A percentile compares a stretch with the other conserved stretches of the same genome.
Conservation (phyloP, 1,140 invertebrate genomes). For the Drosophila yakuba region DNA sequence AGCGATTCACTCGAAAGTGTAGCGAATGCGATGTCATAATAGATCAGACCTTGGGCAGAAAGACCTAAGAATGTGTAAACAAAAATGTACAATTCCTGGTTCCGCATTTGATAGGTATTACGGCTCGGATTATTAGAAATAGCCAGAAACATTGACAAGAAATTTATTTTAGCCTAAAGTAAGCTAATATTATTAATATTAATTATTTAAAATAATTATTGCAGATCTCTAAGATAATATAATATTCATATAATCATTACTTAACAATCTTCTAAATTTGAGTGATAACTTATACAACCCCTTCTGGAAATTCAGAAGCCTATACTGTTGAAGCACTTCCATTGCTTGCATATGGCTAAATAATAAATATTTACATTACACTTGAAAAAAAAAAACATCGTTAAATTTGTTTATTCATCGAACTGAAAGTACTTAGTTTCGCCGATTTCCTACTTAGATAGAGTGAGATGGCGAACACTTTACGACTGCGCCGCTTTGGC, state of each 20-base stretch:
- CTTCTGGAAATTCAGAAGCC: too few species aligned
- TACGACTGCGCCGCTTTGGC: conserved; percentile 35
- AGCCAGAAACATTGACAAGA: neutral
- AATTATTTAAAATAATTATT: neutral
- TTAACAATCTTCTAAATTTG: neutral
- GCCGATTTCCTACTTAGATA: conserved; percentile 67
- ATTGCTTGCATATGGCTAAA: conserved; percentile 10
- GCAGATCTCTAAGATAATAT: too few species aligned
- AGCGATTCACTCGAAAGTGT: conserved; percentile 36
- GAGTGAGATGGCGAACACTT: conserved; percentile 36
- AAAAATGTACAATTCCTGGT: conserved; percentile 21
- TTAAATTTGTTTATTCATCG: conserved; percentile 76
- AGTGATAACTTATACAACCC: neutral
- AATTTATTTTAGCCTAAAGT: neutral
- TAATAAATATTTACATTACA: conserved; percentile 67
- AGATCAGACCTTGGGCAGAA: conserved; percentile 22
- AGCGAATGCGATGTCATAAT: conserved; percentile 49
- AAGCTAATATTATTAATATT: neutral
- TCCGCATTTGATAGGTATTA: conserved; percentile 10
- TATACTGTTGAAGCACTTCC: neutral
- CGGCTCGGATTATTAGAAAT: neutral
- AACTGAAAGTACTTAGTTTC: conserved; percentile 68
- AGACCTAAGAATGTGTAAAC: conserved; percentile 17
- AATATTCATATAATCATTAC: too few species aligned
- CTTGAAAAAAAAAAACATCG: conserved; percentile 70